A percentile compares a stretch with the other conserved stretches of the same genome.
These are phyloP conservation scores for Nematostella vectensis DNA, from an alignment of 92 coral and sea anemone genomes.

Conservation along the genomic window DNA sequence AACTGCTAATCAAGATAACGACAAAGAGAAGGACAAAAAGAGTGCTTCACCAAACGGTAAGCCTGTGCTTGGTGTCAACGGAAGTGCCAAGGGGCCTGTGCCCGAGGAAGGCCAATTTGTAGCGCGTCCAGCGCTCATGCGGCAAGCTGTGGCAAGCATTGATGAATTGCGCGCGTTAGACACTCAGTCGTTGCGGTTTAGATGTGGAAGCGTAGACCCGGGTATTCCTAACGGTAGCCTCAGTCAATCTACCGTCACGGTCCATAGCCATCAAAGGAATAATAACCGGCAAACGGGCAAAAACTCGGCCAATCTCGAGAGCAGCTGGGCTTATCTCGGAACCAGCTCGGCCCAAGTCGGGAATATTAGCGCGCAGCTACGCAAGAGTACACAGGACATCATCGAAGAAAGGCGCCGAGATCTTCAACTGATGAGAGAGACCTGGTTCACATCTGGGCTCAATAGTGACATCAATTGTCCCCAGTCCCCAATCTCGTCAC, in stretches of 20 bases:
- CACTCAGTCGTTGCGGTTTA: neutral
- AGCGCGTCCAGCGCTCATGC: constrained; percentile 11
- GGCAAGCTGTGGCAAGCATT: constrained; percentile 6
- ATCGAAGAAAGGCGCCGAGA: neutral
- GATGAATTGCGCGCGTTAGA: constrained; percentile 19
- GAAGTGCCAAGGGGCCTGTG: neutral
- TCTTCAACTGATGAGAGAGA: neutral
- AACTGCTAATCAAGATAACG: constrained; percentile 2
- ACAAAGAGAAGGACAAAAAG: neutral
- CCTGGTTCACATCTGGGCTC: neutral
- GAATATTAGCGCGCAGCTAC: neutral
- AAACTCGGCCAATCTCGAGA: neutral
- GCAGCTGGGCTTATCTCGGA: neutral
- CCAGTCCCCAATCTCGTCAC: neutral
- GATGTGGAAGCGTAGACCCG: neutral
- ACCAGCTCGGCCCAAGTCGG: neutral
- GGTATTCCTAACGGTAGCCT: neutral
- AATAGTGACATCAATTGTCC: neutral
- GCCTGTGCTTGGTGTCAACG: neutral
- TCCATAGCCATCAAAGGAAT: no score
- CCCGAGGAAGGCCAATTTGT: no score
- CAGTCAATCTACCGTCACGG: neutral
- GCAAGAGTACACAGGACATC: neutral
- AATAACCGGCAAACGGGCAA: no score
- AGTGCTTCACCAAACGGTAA: neutral